Base-by-base conservation (phyloP, 2,888 invertebrate genomes). In the Coelopa pilipes region DNA sequence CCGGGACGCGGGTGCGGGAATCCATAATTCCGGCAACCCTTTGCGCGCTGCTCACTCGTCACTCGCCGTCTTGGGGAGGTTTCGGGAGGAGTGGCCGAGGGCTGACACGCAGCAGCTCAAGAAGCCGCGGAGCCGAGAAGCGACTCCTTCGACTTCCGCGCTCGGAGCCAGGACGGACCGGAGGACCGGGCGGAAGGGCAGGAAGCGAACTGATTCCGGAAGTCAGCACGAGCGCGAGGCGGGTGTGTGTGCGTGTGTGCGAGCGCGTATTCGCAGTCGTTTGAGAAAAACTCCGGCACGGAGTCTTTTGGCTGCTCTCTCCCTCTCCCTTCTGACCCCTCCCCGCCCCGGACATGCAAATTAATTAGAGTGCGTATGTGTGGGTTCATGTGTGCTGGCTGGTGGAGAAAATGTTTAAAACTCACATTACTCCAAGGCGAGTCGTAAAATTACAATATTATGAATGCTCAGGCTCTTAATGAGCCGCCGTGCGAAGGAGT, bases 391-490 rank as follows among this genome's bases (percentile, higher is more conserved):
- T 53, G 53, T 53, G n/a, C 10, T 53, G 3, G 53, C n/a, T 3
- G 3, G 10, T 53, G n/a, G n/a, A 19, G n/a, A 11, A 17, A 55
- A 53, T 67, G 34, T 55, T 55, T 9, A 53, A 67, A 67, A 67
- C 53, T 55, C 47, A 34, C 67, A 67, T 67, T 67, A 45, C 53
- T 67, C 24, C 55, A 34, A 34, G 34, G 34, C 53, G 53, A 45
- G 67, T 67, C 55, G 45, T 21, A 67, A 53, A 53, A 53, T 53
- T 15, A 53, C 53, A 13, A 15, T 53, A 53, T 53, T 15, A 34
- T 34, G 34, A 34, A 34, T 34, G 34, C 34, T 7, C 53, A 53
- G 3, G 53, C 53, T 53, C 15, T 53, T 34, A 34, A 34, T 34
- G 34, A 34, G 34, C 34, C 34, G 7, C 34, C 34, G 34, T 34